Evolutionary conservation across 1,140 invertebrate genomes (phyloP).

Genomic region (Nasonia longicornis): DNA sequence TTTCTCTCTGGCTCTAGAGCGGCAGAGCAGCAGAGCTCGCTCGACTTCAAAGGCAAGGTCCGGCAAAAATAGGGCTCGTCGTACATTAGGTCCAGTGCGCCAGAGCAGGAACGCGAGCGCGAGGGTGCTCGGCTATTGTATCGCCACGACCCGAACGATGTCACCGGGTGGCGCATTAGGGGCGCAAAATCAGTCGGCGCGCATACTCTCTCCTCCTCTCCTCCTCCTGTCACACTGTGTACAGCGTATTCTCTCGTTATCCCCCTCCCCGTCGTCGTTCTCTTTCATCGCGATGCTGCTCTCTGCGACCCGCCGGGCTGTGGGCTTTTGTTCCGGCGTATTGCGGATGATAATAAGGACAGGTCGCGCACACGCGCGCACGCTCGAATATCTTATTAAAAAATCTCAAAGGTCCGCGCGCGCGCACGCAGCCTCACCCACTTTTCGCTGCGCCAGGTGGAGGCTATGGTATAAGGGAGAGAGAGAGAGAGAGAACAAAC

Average conservation of each 20-base stretch:
- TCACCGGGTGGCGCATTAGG: conserved; percentile 48
- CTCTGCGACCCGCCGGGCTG: not conserved
- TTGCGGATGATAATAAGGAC: not conserved
- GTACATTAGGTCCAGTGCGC: conserved; percentile 45
- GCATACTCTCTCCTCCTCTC: conserved; percentile 5
- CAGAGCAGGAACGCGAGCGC: not conserved
- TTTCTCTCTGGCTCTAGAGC: conserved; percentile 10
- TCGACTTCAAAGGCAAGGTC: conserved; percentile 54
- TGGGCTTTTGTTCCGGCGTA: not conserved
- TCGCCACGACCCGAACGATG: conserved; percentile 41
- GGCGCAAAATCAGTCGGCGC: conserved; percentile 49
- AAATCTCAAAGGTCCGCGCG: conserved; percentile 7
- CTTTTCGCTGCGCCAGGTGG: not conserved
- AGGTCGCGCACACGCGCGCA: not conserved
- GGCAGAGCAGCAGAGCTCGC: not conserved
- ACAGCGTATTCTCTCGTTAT: not conserved
- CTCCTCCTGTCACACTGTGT: not conserved
- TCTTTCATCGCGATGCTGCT: not conserved
- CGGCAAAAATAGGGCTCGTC: conserved; percentile 44
- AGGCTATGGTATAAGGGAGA: not conserved
- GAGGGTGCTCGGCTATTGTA: conserved; percentile 45
- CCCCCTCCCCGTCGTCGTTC: not conserved
- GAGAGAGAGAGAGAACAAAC: not conserved
- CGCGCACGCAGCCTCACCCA: not conserved
- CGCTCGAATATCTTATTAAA: conserved; percentile 39